Evolutionary conservation across 2,113 vertebrate genomes (phyloP).

Genomic region (Pachycephala philippinensis): DNA sequence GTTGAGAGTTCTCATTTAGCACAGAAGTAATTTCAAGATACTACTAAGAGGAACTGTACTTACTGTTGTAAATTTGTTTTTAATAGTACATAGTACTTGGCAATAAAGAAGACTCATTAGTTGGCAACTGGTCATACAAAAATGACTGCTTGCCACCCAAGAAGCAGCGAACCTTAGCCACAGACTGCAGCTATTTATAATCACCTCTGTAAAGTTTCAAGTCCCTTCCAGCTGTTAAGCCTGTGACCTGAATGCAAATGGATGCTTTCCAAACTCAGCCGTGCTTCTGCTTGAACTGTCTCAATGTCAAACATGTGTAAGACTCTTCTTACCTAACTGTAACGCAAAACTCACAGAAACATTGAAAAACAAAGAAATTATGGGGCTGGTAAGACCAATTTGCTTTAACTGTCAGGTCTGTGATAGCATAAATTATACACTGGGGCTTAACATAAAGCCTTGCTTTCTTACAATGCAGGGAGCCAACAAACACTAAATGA

Average conservation of each 20-base stretch:
- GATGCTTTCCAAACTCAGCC: background rate
- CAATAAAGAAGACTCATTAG: background rate
- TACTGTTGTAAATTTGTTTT: background rate
- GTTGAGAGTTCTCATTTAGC: background rate
- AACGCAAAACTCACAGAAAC: background rate
- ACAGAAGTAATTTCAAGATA: background rate
- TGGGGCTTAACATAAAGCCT: background rate
- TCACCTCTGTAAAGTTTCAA: background rate
- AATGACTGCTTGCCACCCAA: background rate
- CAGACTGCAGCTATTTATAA: slow-evolving; percentile 12
- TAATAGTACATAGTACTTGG: background rate
- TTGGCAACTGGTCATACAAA: background rate
- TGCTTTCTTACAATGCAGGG: background rate
- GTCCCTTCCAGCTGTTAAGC: background rate
- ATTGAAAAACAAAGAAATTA: background rate
- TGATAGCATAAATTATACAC: background rate
- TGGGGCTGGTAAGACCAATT: background rate
- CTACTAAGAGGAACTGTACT: background rate
- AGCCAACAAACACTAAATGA: background rate
- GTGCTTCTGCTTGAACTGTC: background rate
- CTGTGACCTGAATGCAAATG: background rate
- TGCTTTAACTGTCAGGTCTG: background rate
- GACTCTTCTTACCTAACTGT: background rate
- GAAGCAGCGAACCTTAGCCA: background rate
- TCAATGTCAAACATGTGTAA: background rate